Conservation (phyloP, 2,113 vertebrate species). For the Copsychus sechellarum region DNA sequence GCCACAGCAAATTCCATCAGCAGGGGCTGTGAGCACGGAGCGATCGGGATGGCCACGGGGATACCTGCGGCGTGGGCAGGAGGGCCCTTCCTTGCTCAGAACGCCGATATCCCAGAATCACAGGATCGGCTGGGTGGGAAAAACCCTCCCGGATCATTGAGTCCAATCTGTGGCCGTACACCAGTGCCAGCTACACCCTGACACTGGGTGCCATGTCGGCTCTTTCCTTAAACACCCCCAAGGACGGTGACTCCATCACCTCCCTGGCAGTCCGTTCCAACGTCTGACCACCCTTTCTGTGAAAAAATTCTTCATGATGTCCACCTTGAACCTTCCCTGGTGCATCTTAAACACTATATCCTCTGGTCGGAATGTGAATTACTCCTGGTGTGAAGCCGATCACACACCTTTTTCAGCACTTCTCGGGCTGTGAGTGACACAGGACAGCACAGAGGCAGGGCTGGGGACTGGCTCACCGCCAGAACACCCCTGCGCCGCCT, state of each 20-base stretch:
- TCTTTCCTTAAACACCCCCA: background rate
- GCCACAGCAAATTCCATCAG: fast-evolving
- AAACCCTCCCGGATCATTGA: background rate
- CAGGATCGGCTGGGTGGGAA: background rate
- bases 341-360: background rate
- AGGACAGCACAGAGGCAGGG: fast-evolving
- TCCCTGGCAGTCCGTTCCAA: background rate
- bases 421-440: fast-evolving
- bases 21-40: background rate
- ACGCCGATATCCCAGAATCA: background rate
- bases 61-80: background rate
- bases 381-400: too few relatives aligned
- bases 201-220: background rate
- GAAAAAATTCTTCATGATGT: background rate
- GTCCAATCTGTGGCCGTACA: too few relatives aligned
- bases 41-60: fast-evolving
- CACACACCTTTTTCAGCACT: too few relatives aligned
- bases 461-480: fast-evolving
- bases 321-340: background rate
- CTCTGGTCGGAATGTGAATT: fast-evolving
- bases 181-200: background rate
- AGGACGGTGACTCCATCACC: background rate
- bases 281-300: background rate
- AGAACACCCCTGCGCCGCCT: fast-evolving
- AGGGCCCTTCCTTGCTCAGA: background rate